Evolutionary conservation across 2,113 vertebrate genomes (phyloP).

Genomic region (Pangasianodon hypophthalmus): DNA sequence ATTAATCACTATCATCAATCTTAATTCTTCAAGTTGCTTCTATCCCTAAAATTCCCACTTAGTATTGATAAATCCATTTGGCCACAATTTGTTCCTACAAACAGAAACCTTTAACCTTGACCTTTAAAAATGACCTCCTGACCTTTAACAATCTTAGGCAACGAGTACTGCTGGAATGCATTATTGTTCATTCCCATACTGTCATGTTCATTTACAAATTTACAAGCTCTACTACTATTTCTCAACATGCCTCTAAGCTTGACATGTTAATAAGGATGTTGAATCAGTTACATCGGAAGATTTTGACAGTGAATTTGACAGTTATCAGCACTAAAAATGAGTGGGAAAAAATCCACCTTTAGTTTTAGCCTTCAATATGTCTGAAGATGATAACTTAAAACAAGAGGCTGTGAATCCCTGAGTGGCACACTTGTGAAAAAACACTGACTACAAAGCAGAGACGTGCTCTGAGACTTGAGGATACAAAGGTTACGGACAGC

Average conservation of each 20-base stretch:
- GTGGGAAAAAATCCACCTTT: background rate
- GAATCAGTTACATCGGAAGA: background rate
- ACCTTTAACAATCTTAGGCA: background rate
- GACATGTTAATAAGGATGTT: slow-evolving; percentile 23
- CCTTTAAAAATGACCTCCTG: background rate
- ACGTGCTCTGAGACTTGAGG: slow-evolving; percentile 13
- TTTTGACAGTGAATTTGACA: background rate
- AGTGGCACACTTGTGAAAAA: slow-evolving; percentile 15
- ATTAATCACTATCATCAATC: background rate
- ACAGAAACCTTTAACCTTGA: background rate
- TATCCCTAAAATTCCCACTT: background rate
- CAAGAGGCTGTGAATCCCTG: slow-evolving; percentile 9
- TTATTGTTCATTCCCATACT: slow-evolving; percentile 6
- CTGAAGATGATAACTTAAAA: slow-evolving; percentile 19
- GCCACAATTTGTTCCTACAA: background rate
- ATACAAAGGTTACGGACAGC: slow-evolving; percentile 6
- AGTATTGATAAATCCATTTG: background rate
- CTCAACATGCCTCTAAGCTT: background rate
- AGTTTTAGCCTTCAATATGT: background rate
- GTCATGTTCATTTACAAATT: background rate
- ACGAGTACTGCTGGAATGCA: background rate
- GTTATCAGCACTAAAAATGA: slow-evolving; percentile 7
- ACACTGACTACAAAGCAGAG: slow-evolving; percentile 26
- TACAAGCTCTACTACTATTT: background rate
- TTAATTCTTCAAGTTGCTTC: background rate